Percentiles rank a stretch among this genome's conserved stretches.
These are phyloP conservation scores for Hydropotes inermis DNA, from an alignment of 2,113 vertebrate genomes.

Conservation along the genomic window DNA sequence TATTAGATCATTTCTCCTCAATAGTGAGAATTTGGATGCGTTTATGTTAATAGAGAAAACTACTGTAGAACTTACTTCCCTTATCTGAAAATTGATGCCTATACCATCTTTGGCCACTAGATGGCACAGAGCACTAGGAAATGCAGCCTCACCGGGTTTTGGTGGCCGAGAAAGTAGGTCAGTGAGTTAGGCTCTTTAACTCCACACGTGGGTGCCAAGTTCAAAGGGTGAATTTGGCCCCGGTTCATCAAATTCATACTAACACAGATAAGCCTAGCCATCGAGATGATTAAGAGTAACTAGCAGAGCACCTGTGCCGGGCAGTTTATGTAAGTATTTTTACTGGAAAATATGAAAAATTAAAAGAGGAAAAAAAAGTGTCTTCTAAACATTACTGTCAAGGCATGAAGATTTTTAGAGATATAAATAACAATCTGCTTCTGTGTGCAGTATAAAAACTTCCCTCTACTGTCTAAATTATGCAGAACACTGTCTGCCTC, in stretches of 20 bases:
- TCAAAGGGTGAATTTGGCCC: conserved; percentile 19
- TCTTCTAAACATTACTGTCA: neutral
- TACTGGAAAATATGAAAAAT: neutral
- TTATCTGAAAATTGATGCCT: neutral
- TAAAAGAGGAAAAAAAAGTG: neutral
- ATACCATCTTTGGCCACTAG: conserved; percentile 46
- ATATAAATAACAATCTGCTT: neutral
- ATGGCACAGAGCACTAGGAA: conserved; percentile 34
- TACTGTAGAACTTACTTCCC: neutral
- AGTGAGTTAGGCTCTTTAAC: neutral
- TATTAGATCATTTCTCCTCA: neutral
- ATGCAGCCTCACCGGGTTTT: neutral
- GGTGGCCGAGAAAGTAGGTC: conserved; percentile 15
- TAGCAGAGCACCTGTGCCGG: neutral
- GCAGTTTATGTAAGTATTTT: neutral
- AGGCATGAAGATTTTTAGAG: neutral
- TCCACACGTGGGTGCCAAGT: neutral
- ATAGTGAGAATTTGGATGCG: neutral
- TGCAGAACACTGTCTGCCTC: neutral
- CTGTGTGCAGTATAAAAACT: neutral
- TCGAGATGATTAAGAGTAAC: neutral
- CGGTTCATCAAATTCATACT: neutral
- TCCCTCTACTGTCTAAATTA: neutral
- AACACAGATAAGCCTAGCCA: neutral
- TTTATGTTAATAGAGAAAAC: neutral